Evolutionary conservation across 2,113 vertebrate genomes (phyloP).

Genomic region (Nibea albiflora): DNA sequence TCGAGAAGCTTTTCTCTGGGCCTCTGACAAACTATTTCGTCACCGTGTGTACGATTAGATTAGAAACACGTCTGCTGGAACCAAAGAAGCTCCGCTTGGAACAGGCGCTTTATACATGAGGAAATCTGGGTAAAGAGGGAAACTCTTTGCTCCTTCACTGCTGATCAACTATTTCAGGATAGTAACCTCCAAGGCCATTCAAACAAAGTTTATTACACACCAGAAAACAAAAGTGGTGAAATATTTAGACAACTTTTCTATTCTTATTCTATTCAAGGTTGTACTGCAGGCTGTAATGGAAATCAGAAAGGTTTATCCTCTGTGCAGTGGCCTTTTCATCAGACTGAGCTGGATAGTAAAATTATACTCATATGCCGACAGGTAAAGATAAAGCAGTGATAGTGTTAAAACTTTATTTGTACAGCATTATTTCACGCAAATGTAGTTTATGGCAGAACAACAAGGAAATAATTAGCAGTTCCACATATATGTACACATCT

Average conservation of each 20-base stretch:
- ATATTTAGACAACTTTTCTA: neutral
- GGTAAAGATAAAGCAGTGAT: no score
- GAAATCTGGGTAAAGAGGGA: conserved; percentile 29
- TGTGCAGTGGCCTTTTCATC: no score
- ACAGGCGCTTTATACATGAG: conserved; percentile 14
- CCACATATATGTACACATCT: no score
- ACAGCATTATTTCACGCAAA: no score
- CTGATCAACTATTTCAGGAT: neutral
- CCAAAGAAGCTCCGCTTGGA: conserved; percentile 26
- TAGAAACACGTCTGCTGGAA: conserved; percentile 56
- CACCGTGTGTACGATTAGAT: conserved; percentile 57
- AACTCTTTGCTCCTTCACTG: conserved; percentile 1
- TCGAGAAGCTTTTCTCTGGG: conserved; percentile 38
- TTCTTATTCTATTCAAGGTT: neutral
- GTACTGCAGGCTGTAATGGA: no score
- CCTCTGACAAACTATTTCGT: conserved; percentile 65
- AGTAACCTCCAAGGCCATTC: neutral
- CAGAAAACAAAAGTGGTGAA: neutral
- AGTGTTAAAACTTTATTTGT: no score
- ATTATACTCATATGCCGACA: no score
- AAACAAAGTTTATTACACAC: neutral
- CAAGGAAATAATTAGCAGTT: no score
- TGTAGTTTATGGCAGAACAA: no score
- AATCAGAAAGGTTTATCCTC: no score
- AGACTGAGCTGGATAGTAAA: no score